Evolutionary conservation across 92 coral and sea anemone genomes (phyloP).

Genomic region (Epizoanthus stellaris): DNA sequence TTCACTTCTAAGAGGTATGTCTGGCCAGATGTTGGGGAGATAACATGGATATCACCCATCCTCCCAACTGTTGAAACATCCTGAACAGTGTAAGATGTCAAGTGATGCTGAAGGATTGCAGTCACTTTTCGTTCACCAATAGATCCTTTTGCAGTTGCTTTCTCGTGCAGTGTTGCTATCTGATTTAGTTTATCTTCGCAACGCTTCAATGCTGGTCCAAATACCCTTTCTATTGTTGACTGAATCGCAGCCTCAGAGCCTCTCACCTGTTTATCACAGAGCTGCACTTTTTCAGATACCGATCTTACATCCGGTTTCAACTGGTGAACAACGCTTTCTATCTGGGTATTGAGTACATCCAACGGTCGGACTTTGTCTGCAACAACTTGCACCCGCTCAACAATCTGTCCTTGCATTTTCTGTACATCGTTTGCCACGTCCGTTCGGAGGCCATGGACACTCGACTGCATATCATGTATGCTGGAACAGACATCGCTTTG

Average conservation of each 20-base stretch:
- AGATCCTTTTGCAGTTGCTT: conserved; percentile 53
- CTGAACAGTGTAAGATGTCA: conserved; percentile 30
- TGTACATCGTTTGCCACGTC: conserved; percentile 29
- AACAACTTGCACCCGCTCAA: conserved; percentile 37
- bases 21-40: conserved; percentile 37
- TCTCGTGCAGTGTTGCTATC: conserved; percentile 42
- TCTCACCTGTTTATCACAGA: background rate
- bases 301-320: conserved; percentile 1
- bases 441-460: conserved; percentile 27
- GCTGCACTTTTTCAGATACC: conserved; percentile 3
- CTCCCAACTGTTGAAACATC: conserved; percentile 14
- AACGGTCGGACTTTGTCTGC: conserved; percentile 56
- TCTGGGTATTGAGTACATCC: conserved; percentile 7
- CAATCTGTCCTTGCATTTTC: conserved; percentile 9
- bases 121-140: conserved; percentile 51
- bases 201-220: background rate
- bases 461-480: background rate
- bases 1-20: conserved; percentile 66
- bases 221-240: background rate
- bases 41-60: conserved; percentile 56
- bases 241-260: conserved; percentile 19
- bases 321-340: conserved; percentile 7
- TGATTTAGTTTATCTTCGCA: conserved; percentile 33
- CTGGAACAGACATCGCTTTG: background rate
- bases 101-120: conserved; percentile 15